Percentiles rank a stretch among this genome's conserved stretches.
Conservation (phyloP, 2,888 invertebrate species). For the Perizoma flavofasciatum region DNA sequence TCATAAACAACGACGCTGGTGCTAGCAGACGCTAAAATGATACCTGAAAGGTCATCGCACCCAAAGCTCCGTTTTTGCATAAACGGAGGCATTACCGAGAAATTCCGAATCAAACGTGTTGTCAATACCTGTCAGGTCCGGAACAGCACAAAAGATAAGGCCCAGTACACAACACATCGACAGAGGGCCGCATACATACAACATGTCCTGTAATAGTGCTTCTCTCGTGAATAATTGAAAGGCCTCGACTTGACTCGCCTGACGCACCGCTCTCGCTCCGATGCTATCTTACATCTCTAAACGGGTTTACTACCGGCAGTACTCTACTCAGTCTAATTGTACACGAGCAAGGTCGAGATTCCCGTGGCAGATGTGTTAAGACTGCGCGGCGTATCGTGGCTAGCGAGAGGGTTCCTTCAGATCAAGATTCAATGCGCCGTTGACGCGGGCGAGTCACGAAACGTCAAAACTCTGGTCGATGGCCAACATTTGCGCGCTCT, state of each 20-base stretch:
- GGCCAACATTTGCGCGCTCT: conserved; percentile 31
- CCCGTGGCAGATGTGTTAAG: conserved; percentile 25
- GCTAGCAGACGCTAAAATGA: conserved; percentile 1
- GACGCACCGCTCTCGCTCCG: conserved; percentile 55
- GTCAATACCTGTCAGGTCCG: conserved; percentile 43
- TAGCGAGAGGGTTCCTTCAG: conserved; percentile 39
- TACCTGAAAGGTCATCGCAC: conserved; percentile 29
- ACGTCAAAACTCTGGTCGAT: conserved; percentile 50
- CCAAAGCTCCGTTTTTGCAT: conserved; percentile 30
- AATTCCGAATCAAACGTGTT: conserved; percentile 37
- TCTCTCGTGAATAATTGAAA: conserved; percentile 71
- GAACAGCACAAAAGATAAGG: conserved; percentile 46
- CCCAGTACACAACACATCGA: conserved; percentile 44
- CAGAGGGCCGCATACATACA: conserved; percentile 49
- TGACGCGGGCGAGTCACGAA: conserved; percentile 69
- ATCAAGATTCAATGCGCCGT: conserved; percentile 68
- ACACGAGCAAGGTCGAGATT: conserved; percentile 40
- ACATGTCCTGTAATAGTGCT: conserved; percentile 57
- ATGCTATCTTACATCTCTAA: conserved; percentile 54
- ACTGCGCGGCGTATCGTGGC: conserved; percentile 39
- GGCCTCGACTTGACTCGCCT: conserved; percentile 49
- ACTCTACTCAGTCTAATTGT: conserved; percentile 21
- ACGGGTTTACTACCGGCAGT: conserved; percentile 31
- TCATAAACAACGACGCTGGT: not conserved
- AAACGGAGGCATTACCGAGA: conserved; percentile 32